Evolutionary conservation across 2,888 invertebrate species (phyloP), one percentile per base, ranked within the genome.

Genomic region (Dichetophora obliterata): DNA sequence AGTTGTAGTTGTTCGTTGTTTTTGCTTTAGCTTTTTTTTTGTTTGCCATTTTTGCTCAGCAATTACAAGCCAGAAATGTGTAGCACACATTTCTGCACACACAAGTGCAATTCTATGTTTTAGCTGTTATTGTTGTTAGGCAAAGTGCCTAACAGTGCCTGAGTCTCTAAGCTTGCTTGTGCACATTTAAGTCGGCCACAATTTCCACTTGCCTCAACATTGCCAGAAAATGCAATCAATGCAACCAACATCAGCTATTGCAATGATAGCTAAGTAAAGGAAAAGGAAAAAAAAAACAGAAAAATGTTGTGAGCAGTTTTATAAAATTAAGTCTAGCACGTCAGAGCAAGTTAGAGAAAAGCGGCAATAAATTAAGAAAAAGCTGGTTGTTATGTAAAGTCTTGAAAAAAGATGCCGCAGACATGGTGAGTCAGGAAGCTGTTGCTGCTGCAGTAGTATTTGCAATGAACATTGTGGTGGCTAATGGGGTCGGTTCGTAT

Each of bases 141-240:
- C 27, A 8, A 14, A 2, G 43, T 43, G 43, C 14, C 43, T 43
- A 43, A 43, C 43, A 43, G 43, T 43, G 43, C 43, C 43, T 43
- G 43, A 43, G 19, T 11, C 14, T 31, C n/a, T 5, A 34, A 24
- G 54, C 34, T 31, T 34, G 24, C 43, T 57, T 71, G 34, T 59
- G 59, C 37, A 54, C 48, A 24, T 63, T 73, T 50, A 73, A 73
- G 72, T 73, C 50, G 72, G 72, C 72, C 72, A 73, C 61, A 37
- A 63, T 73, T 65, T 61, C 72, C 72, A 73, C 27, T 59, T 48
- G 43, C n/a, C 22, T 19, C 43, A 68, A 22, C 34, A 19, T 31
- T 70, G 54, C 54, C 70, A 70, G 27, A 19, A 43, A 66, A 19
- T 2, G 22, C 22, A 54, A 52, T 31, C 22, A 54, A 52, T 31